These are phyloP conservation scores for Aphidius colemani DNA, from an alignment of 2,888 invertebrate genomes.

Conservation along the genomic window DNA sequence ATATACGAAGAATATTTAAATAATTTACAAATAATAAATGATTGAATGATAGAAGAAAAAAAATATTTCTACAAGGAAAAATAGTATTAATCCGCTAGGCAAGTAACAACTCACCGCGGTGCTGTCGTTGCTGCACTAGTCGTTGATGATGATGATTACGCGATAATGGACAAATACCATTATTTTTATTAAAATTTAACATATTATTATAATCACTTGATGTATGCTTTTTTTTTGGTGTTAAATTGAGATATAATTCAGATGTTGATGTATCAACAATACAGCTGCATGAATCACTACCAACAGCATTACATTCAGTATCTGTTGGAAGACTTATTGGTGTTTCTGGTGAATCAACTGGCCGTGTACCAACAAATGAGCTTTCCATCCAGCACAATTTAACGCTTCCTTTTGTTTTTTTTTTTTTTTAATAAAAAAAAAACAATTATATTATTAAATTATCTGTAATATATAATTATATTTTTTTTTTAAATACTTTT, in stretches of 20 bases:
- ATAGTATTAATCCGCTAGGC: conserved; percentile 60
- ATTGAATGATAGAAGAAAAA: conserved; percentile 2
- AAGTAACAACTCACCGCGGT: conserved; percentile 61
- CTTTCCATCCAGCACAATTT: conserved; percentile 89
- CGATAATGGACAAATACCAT: conserved; percentile 48
- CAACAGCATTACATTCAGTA: conserved; percentile 50
- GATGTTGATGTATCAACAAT: conserved; percentile 46
- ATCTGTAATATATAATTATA: background rate
- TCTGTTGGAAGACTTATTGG: conserved; percentile 65
- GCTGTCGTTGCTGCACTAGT: conserved; percentile 60
- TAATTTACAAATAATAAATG: conserved; percentile 13
- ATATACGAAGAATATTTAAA: background rate
- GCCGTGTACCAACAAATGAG: conserved; percentile 86
- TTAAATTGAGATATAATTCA: conserved; percentile 49
- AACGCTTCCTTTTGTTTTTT: conserved; percentile 64
- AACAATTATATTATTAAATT: background rate
- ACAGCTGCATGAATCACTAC: conserved; percentile 45
- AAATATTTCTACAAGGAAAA: background rate
- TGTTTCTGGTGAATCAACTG: conserved; percentile 84
- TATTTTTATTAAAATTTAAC: conserved; percentile 13
- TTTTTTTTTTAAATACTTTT: background rate
- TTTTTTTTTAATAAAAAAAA: conserved; percentile 10
- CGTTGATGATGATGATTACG: conserved; percentile 36
- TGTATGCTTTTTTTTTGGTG: conserved; percentile 47
- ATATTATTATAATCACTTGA: conserved; percentile 12